Evolutionary conservation across 2,113 vertebrate genomes (phyloP).

Genomic region (Eretmochelys imbricata): DNA sequence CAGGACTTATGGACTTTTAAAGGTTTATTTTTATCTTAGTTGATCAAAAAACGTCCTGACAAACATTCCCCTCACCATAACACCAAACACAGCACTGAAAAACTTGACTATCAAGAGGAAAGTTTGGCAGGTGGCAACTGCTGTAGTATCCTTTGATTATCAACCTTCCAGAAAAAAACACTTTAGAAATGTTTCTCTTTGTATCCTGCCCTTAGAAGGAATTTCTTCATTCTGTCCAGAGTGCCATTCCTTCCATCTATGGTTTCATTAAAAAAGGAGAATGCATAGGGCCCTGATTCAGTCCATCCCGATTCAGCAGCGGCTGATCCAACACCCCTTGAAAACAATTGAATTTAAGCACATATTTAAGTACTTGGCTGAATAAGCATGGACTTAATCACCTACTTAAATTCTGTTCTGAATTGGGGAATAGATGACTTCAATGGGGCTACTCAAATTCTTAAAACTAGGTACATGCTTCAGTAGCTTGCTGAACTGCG

Average conservation of each 20-base stretch:
- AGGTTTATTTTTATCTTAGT: background rate
- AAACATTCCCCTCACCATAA: background rate
- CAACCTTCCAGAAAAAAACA: background rate
- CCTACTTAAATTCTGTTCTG: background rate
- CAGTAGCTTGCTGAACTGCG: background rate
- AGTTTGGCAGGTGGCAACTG: background rate
- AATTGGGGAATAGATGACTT: background rate
- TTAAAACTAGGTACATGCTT: background rate
- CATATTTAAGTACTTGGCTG: background rate
- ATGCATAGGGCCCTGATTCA: background rate
- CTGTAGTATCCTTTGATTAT: background rate
- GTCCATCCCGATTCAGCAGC: background rate
- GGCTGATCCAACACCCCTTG: background rate
- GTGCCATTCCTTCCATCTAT: background rate
- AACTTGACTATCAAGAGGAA: background rate
- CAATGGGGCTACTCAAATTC: background rate
- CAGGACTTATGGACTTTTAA: background rate
- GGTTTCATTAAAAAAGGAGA: background rate
- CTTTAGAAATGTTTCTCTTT: background rate
- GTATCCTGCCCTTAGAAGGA: background rate
- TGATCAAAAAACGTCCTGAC: background rate
- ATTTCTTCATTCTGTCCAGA: background rate
- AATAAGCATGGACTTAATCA: background rate
- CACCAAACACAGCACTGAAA: background rate
- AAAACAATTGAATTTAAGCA: background rate